Evolutionary conservation across 2,113 vertebrate species (phyloP).

Genomic region (Conger conger): DNA sequence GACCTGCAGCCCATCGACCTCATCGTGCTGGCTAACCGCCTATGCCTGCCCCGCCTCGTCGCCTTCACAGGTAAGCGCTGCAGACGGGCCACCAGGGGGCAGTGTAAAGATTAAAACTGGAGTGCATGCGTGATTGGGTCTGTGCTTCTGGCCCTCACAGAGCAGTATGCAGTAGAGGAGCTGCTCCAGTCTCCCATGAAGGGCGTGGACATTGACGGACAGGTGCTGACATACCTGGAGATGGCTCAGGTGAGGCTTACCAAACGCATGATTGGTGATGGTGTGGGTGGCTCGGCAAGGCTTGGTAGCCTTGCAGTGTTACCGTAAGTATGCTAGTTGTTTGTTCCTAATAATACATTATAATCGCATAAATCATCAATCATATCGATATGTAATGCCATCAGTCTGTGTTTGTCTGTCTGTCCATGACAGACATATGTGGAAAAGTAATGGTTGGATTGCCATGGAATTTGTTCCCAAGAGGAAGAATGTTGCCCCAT

Average conservation of each 20-base stretch:
- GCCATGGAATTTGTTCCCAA: too few species aligned
- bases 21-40: slow-evolving; percentile 80
- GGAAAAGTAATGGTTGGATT: too few species aligned
- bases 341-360: too few species aligned
- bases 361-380: too few species aligned
- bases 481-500: too few species aligned
- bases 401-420: too few species aligned
- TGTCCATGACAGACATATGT: too few species aligned
- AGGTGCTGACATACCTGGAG: slow-evolving; percentile 84
- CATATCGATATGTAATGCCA: too few species aligned
- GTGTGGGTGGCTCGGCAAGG: too few species aligned
- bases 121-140: slow-evolving; percentile 8
- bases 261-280: neutral
- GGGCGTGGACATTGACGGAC: slow-evolving; percentile 80
- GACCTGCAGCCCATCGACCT: slow-evolving; percentile 80
- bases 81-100: too few species aligned
- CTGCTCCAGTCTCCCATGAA: slow-evolving; percentile 74
- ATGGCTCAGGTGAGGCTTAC: slow-evolving; percentile 75
- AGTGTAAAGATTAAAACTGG: neutral
- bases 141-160: slow-evolving; percentile 53
- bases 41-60: slow-evolving; percentile 83
- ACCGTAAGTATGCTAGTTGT: too few species aligned
- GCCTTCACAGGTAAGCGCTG: slow-evolving; percentile 77
- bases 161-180: slow-evolving; percentile 83
- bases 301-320: too few species aligned